A percentile compares a stretch with the other conserved stretches of the same genome.
These are phyloP conservation scores for Tyto alba DNA, from an alignment of 2,113 vertebrate species.

Conservation along the genomic window DNA sequence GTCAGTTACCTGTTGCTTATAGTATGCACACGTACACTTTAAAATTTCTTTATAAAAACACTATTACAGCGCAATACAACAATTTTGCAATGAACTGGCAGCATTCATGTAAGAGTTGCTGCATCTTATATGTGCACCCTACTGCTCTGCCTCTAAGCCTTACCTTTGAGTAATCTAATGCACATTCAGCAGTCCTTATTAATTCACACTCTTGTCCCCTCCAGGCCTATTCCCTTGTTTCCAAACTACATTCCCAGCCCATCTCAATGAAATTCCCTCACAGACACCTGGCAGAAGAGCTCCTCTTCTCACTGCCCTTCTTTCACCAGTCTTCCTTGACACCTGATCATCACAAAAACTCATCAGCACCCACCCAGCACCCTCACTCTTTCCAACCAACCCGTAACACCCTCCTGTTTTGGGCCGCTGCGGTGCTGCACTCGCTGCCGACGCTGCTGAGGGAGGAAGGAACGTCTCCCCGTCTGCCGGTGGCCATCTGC, in stretches of 20 bases:
- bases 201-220: neutral
- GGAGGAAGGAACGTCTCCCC: neutral
- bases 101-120: neutral
- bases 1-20: neutral
- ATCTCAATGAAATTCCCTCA: neutral
- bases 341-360: neutral
- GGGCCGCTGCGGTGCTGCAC: neutral
- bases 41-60: neutral
- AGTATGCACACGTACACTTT: neutral
- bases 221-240: neutral
- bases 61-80: neutral
- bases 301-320: neutral
- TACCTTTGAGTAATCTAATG: neutral
- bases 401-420: neutral
- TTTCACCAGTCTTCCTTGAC: neutral
- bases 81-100: neutral
- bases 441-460: neutral
- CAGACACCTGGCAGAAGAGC: neutral
- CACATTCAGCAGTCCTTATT: neutral
- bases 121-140: rapidly evolving
- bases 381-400: neutral
- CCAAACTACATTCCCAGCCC: neutral
- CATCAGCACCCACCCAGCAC: neutral
- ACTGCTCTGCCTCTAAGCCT: neutral
- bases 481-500: neutral